A percentile compares a stretch with the other conserved stretches of the same genome.
Evolutionary conservation across 2,888 invertebrate species (phyloP).

Genomic region (Aphodius sticticus): DNA sequence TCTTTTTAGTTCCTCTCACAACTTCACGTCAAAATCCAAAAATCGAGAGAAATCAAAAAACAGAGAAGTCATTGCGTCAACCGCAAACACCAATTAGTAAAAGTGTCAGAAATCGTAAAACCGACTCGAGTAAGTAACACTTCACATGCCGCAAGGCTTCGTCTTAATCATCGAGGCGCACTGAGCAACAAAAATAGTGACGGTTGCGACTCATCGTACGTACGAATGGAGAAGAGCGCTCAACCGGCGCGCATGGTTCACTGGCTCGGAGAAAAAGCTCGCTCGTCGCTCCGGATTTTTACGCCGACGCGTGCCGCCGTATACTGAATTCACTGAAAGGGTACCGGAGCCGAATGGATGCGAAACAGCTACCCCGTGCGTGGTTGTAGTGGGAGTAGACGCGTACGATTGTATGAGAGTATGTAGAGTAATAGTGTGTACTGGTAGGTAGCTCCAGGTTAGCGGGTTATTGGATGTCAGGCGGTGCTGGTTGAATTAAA

Average conservation of each 20-base stretch:
- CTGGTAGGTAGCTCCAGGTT: too few species aligned
- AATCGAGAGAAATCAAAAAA: background rate
- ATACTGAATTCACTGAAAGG: background rate
- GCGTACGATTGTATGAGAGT: too few species aligned
- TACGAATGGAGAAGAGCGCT: background rate
- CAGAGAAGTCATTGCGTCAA: background rate
- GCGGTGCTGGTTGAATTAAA: too few species aligned
- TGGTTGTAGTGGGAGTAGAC: background rate
- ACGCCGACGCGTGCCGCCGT: background rate
- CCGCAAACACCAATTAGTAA: background rate
- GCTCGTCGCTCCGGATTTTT: background rate
- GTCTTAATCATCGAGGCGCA: constrained; percentile 11
- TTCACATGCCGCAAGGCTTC: background rate
- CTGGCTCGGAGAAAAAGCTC: background rate
- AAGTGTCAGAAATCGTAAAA: background rate
- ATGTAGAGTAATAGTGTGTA: too few species aligned
- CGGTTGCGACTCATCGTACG: background rate
- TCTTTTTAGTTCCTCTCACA: constrained; percentile 4
- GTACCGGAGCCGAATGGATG: background rate
- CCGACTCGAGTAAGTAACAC: background rate
- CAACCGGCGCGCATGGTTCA: background rate
- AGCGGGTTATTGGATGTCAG: too few species aligned
- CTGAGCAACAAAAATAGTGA: background rate
- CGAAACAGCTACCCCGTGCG: background rate
- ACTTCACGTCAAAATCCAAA: background rate